phyloP scores from a whole-genome alignment of 1,140 invertebrate genomes.

The Hyphantria cunea region DNA sequence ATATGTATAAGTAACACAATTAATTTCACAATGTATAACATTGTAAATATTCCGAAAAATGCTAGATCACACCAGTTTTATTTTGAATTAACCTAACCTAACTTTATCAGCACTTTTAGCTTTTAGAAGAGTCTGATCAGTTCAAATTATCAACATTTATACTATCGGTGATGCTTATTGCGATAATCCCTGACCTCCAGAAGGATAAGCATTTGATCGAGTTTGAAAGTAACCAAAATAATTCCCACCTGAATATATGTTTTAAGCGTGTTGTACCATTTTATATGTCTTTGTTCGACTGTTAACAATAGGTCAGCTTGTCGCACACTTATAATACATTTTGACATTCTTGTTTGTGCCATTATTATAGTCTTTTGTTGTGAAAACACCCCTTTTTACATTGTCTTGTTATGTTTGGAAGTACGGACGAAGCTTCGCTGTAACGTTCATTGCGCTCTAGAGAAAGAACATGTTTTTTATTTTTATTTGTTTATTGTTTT shows the following conservation, averaged over 20 bases:
- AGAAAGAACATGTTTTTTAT: too few species aligned
- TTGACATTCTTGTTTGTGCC: slow-evolving; percentile 70
- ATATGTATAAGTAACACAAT: too few species aligned
- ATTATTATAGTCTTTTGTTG: slow-evolving; percentile 54
- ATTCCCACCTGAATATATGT: not conserved
- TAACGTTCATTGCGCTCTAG: not conserved
- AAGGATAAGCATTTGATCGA: too few species aligned
- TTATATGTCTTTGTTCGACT: slow-evolving; percentile 36
- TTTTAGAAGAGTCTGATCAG: not conserved
- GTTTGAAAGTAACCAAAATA: too few species aligned
- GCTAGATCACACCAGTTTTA: too few species aligned
- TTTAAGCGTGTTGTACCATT: slow-evolving; percentile 18
- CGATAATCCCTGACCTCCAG: too few species aligned
- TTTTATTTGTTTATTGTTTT: too few species aligned
- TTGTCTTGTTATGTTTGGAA: slow-evolving; percentile 50
- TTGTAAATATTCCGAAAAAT: too few species aligned
- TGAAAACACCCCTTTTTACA: slow-evolving; percentile 35
- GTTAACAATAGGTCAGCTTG: slow-evolving; percentile 22
- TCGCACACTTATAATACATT: slow-evolving; percentile 41
- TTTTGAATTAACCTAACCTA: too few species aligned
- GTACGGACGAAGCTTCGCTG: slow-evolving; percentile 41
- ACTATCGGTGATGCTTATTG: too few species aligned
- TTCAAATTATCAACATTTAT: too few species aligned
- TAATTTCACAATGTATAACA: too few species aligned
- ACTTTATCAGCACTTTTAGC: not conserved